A percentile compares a stretch with the other conserved stretches of the same genome.
phyloP scores from a whole-genome alignment of 2,113 vertebrate genomes.

The Chrysochloris asiatica region DNA sequence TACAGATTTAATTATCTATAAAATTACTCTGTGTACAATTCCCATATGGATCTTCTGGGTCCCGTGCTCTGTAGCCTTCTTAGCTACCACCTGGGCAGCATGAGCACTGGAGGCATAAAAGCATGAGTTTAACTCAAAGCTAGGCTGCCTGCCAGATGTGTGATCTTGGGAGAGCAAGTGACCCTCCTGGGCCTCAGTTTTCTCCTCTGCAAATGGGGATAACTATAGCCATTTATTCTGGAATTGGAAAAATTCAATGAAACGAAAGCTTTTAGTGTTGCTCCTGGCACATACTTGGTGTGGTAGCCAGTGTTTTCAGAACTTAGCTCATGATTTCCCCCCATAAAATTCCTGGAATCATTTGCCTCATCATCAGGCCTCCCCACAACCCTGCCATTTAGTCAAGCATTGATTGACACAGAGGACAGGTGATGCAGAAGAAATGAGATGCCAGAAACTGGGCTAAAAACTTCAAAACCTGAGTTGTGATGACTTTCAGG shows the following conservation, averaged over 20 bases:
- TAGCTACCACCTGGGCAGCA: background rate
- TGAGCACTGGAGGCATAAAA: too few species aligned
- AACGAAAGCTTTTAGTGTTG: background rate
- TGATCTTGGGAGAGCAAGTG: background rate
- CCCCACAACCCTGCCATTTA: background rate
- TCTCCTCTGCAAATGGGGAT: background rate
- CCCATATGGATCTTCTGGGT: background rate
- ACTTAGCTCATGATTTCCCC: background rate
- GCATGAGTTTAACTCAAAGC: background rate
- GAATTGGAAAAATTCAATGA: background rate
- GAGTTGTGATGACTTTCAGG: background rate
- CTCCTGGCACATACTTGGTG: background rate
- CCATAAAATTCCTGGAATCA: background rate
- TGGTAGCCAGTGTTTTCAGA: background rate
- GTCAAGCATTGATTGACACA: background rate
- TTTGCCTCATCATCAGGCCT: background rate
- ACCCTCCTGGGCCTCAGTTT: background rate
- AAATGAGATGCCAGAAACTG: background rate
- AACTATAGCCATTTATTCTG: background rate
- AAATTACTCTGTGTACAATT: slow-evolving; percentile 65
- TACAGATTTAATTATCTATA: slow-evolving; percentile 72
- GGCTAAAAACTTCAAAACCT: background rate
- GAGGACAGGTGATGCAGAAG: background rate
- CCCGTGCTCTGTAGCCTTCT: background rate
- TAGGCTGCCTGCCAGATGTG: background rate